phyloP scores from a whole-genome alignment of 1,140 invertebrate species.

The Caenorhabditis remanei region DNA sequence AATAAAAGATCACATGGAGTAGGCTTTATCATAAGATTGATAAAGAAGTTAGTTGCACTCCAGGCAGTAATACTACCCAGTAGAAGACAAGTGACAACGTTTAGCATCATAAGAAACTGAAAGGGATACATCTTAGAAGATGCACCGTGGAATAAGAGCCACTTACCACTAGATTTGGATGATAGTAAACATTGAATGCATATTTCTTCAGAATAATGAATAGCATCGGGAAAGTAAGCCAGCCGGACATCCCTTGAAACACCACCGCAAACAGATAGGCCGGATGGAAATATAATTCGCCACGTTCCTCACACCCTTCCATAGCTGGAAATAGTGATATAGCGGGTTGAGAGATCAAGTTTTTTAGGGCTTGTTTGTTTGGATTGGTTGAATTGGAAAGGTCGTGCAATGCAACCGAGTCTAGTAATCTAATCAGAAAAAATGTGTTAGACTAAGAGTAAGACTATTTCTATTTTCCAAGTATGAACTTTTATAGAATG shows the following conservation, averaged over 20 bases:
- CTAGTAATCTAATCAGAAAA: not conserved
- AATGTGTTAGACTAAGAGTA: conserved; percentile 7
- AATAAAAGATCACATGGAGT: conserved; percentile 15
- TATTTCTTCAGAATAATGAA: conserved; percentile 11
- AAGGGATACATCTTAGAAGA: not conserved
- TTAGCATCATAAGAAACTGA: conserved; percentile 37
- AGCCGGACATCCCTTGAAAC: conserved; percentile 9
- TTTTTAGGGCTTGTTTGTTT: not conserved
- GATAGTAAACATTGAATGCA: conserved; percentile 43
- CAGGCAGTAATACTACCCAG: conserved; percentile 24
- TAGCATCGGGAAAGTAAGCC: not conserved
- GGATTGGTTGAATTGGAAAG: no score
- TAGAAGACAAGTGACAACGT: not conserved
- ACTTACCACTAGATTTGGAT: conserved; percentile 41
- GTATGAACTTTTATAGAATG: not conserved
- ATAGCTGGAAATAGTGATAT: conserved; percentile 16
- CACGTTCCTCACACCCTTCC: not conserved
- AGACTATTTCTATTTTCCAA: not conserved
- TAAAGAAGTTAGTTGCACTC: conserved; percentile 5
- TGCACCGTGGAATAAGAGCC: not conserved
- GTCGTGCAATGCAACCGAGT: not conserved
- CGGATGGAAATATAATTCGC: not conserved
- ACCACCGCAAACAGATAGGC: not conserved
- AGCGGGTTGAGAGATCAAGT: not conserved
- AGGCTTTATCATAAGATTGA: conserved; percentile 28